phyloP scores from a whole-genome alignment of 1,140 invertebrate species.

The Temnothorax longispinosus region DNA sequence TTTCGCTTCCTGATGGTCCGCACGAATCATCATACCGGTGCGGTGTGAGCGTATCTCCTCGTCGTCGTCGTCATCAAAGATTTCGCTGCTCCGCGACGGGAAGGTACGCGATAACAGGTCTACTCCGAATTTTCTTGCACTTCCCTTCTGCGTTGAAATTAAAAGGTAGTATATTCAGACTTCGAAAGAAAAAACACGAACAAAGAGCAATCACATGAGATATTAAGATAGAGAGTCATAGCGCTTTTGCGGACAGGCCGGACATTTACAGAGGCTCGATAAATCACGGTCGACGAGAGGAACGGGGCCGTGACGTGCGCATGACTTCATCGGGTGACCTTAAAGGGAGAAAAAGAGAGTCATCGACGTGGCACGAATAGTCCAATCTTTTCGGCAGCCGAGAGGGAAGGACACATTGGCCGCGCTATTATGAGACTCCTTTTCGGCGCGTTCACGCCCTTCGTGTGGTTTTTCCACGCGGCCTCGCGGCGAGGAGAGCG shows the following conservation, averaged over 20 bases:
- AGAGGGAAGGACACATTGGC: not conserved
- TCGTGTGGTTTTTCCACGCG: conserved; percentile 69
- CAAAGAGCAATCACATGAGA: not conserved
- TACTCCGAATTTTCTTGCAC: not conserved
- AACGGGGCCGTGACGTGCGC: not conserved
- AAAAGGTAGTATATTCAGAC: not conserved
- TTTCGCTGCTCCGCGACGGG: not conserved
- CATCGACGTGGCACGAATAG: conserved; percentile 10
- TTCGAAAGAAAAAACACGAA: too few species aligned
- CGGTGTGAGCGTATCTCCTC: not conserved
- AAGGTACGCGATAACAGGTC: not conserved
- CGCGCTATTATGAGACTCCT: conserved; percentile 51
- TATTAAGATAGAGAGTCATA: too few species aligned
- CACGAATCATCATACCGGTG: conserved; percentile 4
- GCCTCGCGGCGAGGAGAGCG: conserved; percentile 26
- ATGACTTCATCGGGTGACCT: not conserved
- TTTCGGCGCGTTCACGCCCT: conserved; percentile 71
- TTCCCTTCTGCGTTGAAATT: not conserved
- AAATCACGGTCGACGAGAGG: conserved; percentile 19
- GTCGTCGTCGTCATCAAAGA: not conserved
- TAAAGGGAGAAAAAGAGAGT: conserved; percentile 7
- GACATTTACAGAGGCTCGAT: not conserved
- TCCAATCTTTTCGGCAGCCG: conserved; percentile 33
- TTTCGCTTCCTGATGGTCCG: conserved; percentile 18
- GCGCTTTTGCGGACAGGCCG: not conserved